Evolutionary conservation across 2,113 vertebrate genomes (phyloP).

Genomic region (Mormyrus lacerda): DNA sequence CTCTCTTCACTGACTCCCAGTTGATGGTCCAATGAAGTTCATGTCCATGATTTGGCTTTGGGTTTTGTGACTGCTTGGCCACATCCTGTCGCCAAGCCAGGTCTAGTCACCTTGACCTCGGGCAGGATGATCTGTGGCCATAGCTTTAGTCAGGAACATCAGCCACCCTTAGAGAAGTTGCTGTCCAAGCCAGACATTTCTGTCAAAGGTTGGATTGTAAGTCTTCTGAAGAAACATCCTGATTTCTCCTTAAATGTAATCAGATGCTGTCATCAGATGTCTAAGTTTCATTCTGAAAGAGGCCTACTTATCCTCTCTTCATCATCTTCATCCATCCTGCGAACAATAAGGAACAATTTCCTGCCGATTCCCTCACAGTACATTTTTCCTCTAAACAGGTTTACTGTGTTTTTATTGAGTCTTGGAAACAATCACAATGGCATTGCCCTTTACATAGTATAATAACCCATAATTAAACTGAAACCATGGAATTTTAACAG

Average conservation of each 20-base stretch:
- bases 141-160: background rate
- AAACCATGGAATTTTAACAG: background rate
- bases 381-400: background rate
- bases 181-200: background rate
- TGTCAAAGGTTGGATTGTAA: background rate
- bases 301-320: background rate
- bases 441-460: background rate
- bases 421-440: background rate
- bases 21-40: background rate
- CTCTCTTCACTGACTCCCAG: background rate
- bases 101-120: background rate
- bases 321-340: background rate
- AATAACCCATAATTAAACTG: constrained; percentile 4
- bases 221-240: background rate
- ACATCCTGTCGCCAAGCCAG: background rate
- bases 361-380: background rate
- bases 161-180: background rate
- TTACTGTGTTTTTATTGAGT: background rate
- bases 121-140: background rate
- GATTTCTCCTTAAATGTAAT: background rate
- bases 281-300: background rate
- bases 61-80: background rate
- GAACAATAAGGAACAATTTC: background rate
- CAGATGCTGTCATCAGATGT: background rate
- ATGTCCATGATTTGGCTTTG: background rate